Evolutionary conservation across 2,113 vertebrate species (phyloP), one percentile per base, ranked within the genome.

Genomic region (Toxotes jaculatrix): DNA sequence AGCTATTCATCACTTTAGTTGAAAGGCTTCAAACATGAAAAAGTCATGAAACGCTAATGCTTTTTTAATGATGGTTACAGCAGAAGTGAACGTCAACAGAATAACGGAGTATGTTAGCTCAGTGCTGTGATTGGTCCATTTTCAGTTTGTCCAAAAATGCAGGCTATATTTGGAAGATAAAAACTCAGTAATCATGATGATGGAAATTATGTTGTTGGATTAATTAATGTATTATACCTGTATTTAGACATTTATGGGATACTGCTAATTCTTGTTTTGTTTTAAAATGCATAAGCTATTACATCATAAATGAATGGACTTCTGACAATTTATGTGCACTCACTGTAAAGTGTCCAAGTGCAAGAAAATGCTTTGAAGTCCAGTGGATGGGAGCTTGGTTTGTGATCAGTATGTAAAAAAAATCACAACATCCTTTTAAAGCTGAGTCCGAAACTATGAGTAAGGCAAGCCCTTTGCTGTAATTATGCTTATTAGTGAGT

Each of bases 401-500:
- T 27, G 19, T 65, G 40, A 65, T 57, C 42, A 47, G 21, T n/a
- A 32, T 4, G 1, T 57, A n/a, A 56, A 68, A 63, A 23, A 56
- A 31, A 27, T 60, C 51, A 42, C 60, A 80, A 16, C 49, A 40
- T 40, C 19, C 38, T 7, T 3, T 43, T 45, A 63, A 67, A 23
- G 55, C 23, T 17, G 32, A 47, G 10, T 42, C 42, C 36, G 7
- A 56, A 61, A 4, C 59, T 40, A 19, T 21, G 4, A 63, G 38
- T 13, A 36, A 45, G n/a, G 6, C 36, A 47, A 63, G 6, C 16
- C 10, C 38, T 38, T 13, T 63, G 61, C 13, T 71, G 31, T 79
- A 75, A 82, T 84, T 67, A 62, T 23, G 75, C 65, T 61, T 67
- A 51, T 83, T 72, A 80, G 69, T 65, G 42, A 65, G 45, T 82